Evolutionary conservation across 2,113 vertebrate genomes (phyloP), one percentile per base, ranked within the genome.

Genomic region (Chionomys nivalis): DNA sequence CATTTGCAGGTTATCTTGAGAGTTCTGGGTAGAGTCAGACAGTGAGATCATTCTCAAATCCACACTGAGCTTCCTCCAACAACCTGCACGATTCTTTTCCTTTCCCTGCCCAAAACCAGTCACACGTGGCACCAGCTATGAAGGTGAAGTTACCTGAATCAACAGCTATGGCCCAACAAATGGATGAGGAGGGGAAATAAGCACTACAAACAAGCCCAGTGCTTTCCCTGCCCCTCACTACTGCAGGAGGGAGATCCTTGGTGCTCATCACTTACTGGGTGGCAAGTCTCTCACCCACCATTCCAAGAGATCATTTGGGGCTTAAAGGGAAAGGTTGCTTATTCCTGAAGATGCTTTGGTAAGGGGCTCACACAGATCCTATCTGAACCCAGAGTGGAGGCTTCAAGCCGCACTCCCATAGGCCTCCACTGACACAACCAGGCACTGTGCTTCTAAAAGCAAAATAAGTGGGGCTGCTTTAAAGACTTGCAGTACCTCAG

Each of bases 321-420:
- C 24, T 87, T 72, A 77, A 14, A 92, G 47, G 79, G 78, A 23
- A 87, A 95, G 33, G 73, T 5, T 28, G 78, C 36, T 63, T 76
- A 44, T 26, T 93, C 31, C 19, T 44, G 55, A 90, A 49, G 49
- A 85, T 28, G 66, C 2, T 23, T 87, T 58, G 47, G n/a, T 23
- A 44, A 90, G 91, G 36, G 49, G 65, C 82, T 88, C 90, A 24
- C 81, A 90, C 5, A 83, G 11, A 82, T 39, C 78, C 31, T 77
- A 58, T 47, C 42, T 36, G 24, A 73, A 52, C 17, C 28, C 42
- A 73, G 58, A 58, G 8, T 49, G 16, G 31, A 63, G 61, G 49
- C 78, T 87, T 33, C 66, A 44, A 21, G 24, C 28, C 65, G 47
- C 70, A 49, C 31, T 49, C 70, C 28, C 4, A 11, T 52, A 7